phyloP scores from a whole-genome alignment of 2,888 invertebrate species.

The Rotaria macrura region DNA sequence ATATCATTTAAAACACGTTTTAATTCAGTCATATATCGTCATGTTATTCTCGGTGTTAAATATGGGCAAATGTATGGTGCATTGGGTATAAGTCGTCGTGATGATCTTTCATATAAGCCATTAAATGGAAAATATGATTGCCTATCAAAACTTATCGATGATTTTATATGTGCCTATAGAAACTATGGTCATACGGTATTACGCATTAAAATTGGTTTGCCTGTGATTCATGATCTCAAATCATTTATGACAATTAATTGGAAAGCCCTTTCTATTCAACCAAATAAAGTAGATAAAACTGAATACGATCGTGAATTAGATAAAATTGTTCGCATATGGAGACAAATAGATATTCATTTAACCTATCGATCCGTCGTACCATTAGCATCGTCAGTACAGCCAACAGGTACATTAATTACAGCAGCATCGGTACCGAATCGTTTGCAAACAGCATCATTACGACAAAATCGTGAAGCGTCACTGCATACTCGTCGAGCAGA shows the following conservation, averaged over 20 bases:
- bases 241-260: constrained; percentile 47
- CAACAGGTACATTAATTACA: neutral
- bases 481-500: neutral
- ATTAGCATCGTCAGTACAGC: neutral
- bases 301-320: neutral
- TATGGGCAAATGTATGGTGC: constrained; percentile 47
- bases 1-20: constrained; percentile 48
- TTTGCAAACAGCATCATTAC: neutral
- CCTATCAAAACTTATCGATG: constrained; percentile 43
- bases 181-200: constrained; percentile 46
- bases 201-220: constrained; percentile 47
- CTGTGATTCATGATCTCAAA: constrained; percentile 46
- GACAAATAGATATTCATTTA: neutral
- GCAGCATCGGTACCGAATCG: neutral
- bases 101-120: constrained; percentile 50
- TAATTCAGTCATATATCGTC: constrained; percentile 43
- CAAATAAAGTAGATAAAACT: neutral
- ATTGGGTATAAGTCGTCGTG: constrained; percentile 48
- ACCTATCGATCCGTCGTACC: neutral
- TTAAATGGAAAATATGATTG: constrained; percentile 41
- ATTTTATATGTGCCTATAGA: constrained; percentile 44
- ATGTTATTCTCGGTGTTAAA: constrained; percentile 49
- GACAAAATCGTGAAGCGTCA: neutral
- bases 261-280: constrained; percentile 39
- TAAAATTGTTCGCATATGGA: neutral